These are phyloP conservation scores for Meda fulgida DNA, from an alignment of 2,797 vertebrate species.

Conservation along the genomic window DNA sequence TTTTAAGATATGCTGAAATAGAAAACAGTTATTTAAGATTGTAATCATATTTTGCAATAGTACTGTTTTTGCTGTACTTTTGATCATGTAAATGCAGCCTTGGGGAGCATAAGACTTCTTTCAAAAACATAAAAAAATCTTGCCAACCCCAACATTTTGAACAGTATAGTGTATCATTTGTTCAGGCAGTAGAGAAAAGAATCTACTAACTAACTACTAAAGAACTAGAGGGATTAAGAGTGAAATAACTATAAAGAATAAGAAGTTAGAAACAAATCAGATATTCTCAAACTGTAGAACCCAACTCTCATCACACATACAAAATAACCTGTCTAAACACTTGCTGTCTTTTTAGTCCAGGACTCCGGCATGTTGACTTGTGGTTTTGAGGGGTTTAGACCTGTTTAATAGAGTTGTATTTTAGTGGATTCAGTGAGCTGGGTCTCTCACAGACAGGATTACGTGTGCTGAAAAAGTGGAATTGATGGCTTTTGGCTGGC, in stretches of 20 bases:
- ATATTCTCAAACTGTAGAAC: not conserved
- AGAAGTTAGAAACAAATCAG: not conserved
- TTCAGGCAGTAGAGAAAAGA: not conserved
- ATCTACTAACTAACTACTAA: too few relatives aligned
- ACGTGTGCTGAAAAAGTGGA: constrained; percentile 60
- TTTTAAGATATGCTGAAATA: not conserved
- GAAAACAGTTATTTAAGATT: not conserved
- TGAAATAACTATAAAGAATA: not conserved
- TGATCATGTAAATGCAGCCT: not conserved
- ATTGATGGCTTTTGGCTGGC: constrained; percentile 64
- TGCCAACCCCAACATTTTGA: too few relatives aligned
- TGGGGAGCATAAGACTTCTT: not conserved
- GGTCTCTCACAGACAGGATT: constrained; percentile 67
- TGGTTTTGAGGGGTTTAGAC: constrained; percentile 69
- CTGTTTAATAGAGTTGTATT: constrained; percentile 65
- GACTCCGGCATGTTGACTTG: constrained; percentile 64
- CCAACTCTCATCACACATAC: not conserved
- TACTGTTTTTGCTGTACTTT: not conserved
- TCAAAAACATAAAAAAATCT: not conserved
- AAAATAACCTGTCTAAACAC: constrained; percentile 49
- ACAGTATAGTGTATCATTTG: not conserved
- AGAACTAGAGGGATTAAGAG: not conserved
- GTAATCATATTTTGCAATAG: not conserved
- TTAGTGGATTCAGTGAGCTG: constrained; percentile 68
- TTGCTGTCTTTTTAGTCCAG: constrained; percentile 48